Percentiles rank a stretch among this genome's conserved stretches.
phyloP scores from a whole-genome alignment of 2,888 invertebrate species.

The Esperia sulphurella region DNA sequence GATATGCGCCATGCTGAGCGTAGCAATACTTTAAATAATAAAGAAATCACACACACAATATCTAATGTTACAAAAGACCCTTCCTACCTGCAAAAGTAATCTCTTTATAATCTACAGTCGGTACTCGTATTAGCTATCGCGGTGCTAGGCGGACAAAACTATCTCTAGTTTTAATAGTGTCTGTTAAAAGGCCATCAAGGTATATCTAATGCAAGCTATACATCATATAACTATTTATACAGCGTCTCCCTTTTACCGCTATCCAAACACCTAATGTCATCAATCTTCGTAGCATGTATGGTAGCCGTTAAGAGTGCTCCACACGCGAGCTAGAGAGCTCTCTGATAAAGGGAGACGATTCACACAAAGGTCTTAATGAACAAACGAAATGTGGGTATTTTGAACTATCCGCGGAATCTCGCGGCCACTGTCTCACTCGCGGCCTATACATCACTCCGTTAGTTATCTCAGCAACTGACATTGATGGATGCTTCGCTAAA shows the following conservation, averaged over 20 bases:
- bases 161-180: too few species aligned
- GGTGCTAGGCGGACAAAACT: too few species aligned
- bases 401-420: conserved; percentile 13
- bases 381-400: conserved; percentile 8
- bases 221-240: neutral
- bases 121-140: too few species aligned
- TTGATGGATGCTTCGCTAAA: conserved; percentile 48
- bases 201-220: too few species aligned
- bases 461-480: conserved; percentile 43
- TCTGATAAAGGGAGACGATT: conserved; percentile 8
- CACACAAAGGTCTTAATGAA: conserved; percentile 11
- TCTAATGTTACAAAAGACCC: too few species aligned
- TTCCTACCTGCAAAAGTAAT: too few species aligned
- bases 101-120: too few species aligned
- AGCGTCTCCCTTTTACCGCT: conserved; percentile 2
- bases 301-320: neutral
- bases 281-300: conserved; percentile 10
- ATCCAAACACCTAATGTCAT: conserved; percentile 2
- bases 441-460: conserved; percentile 36
- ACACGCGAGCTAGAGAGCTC: neutral
- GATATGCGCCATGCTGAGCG: too few species aligned
- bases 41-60: too few species aligned
- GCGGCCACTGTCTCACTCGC: conserved; percentile 17
- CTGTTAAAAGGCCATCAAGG: too few species aligned
- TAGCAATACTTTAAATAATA: too few species aligned